These are phyloP conservation scores for Synanthedon vespiformis DNA, from an alignment of 2,888 invertebrate genomes.

Conservation along the genomic window DNA sequence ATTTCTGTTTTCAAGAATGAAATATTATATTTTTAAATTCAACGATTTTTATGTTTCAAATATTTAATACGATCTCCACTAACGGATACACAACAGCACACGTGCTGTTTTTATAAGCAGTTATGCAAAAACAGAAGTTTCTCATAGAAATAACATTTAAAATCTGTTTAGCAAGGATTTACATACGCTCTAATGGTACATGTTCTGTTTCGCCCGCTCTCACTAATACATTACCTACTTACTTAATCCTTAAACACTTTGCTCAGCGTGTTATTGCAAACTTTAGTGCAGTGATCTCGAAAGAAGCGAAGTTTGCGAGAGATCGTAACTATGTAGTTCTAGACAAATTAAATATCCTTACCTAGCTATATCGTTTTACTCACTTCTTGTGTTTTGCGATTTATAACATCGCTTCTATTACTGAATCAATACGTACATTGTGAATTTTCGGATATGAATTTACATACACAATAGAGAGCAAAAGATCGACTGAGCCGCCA, in stretches of 20 bases:
- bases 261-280: constrained; percentile 18
- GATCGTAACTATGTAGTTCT: constrained; percentile 13
- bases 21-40: too few species aligned
- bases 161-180: too few species aligned
- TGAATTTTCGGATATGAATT: not conserved
- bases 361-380: not conserved
- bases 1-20: too few species aligned
- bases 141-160: too few species aligned
- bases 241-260: constrained; percentile 19
- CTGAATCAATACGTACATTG: not conserved
- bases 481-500: too few species aligned
- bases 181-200: too few species aligned
- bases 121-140: too few species aligned
- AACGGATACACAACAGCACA: too few species aligned
- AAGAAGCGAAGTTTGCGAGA: constrained; percentile 10
- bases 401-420: not conserved
- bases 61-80: too few species aligned
- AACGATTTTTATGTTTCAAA: too few species aligned
- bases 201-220: not conserved
- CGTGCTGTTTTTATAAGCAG: too few species aligned
- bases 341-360: not conserved
- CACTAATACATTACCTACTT: constrained; percentile 7
- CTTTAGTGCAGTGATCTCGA: constrained; percentile 17
- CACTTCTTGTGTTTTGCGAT: not conserved
- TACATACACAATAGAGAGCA: too few species aligned